These are phyloP conservation scores for Trachurus trachurus DNA, from an alignment of 2,797 vertebrate genomes.

Conservation along the genomic window DNA sequence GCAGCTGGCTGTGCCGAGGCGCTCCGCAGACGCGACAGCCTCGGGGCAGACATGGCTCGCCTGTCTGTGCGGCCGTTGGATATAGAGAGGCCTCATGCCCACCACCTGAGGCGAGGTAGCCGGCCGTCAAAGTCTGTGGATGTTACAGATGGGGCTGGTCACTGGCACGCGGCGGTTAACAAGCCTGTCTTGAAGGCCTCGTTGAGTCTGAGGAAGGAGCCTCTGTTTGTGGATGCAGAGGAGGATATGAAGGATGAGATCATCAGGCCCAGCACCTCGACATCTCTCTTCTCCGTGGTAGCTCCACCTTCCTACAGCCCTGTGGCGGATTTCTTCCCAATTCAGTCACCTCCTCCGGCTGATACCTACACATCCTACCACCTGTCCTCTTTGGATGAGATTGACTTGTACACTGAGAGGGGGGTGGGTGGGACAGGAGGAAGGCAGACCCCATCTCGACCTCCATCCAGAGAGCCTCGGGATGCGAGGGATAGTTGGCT, in stretches of 20 bases:
- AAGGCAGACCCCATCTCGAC: constrained; percentile 84
- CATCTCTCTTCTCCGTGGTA: constrained; percentile 90
- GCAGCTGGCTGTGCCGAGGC: constrained; percentile 92
- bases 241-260: constrained; percentile 96
- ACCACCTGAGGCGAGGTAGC: constrained; percentile 92
- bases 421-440: constrained; percentile 77
- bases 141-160: constrained; percentile 93
- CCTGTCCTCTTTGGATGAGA: constrained; percentile 91
- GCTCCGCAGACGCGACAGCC: constrained; percentile 89
- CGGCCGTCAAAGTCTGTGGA: constrained; percentile 96
- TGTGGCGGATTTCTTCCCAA: constrained; percentile 89
- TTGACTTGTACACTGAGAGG: constrained; percentile 95
- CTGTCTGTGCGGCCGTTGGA: constrained; percentile 91
- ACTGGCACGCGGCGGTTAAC: constrained; percentile 91
- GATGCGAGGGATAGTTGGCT: constrained; percentile 85
- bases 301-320: constrained; percentile 90
- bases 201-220: constrained; percentile 93
- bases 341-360: constrained; percentile 87
- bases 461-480: constrained; percentile 83
- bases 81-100: constrained; percentile 91
- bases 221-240: constrained; percentile 88
- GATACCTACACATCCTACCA: constrained; percentile 88
- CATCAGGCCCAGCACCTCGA: constrained; percentile 89
- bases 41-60: constrained; percentile 88
- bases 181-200: constrained; percentile 94